phyloP scores from a whole-genome alignment of 2,888 invertebrate species.

The Charanyca ferruginea region DNA sequence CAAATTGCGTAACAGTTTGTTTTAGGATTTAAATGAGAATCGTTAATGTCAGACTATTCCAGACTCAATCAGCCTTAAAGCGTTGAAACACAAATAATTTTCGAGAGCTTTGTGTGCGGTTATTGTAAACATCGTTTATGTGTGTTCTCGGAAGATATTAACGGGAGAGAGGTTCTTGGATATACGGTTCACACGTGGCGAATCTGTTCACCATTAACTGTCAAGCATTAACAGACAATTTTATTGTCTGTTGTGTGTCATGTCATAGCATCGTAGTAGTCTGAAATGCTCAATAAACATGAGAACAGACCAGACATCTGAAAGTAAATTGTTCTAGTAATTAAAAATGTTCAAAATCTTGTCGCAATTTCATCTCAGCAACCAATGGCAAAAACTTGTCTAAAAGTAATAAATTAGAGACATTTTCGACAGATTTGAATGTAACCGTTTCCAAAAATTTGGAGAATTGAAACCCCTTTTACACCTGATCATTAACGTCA shows the following conservation, averaged over 20 bases:
- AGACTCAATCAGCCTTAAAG: conserved; percentile 49
- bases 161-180: conserved; percentile 48
- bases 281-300: conserved; percentile 10
- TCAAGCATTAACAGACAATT: conserved; percentile 36
- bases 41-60: conserved; percentile 50
- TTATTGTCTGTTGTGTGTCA: no score
- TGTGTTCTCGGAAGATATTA: conserved; percentile 58
- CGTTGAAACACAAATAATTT: conserved; percentile 47
- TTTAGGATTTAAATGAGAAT: conserved; percentile 52
- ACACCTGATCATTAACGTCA: no score
- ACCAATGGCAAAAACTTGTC: no score
- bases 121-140: conserved; percentile 56
- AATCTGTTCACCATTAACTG: conserved; percentile 46
- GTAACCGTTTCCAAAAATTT: no score
- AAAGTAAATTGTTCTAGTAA: no score
- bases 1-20: conserved; percentile 71
- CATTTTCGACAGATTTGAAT: no score
- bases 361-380: no score
- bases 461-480: no score
- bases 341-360: no score
- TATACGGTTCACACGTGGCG: conserved; percentile 48
- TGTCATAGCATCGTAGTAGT: background rate
- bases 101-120: conserved; percentile 45
- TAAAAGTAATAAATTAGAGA: no score
- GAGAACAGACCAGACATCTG: conserved; percentile 1